Conservation (phyloP, 2,888 invertebrate genomes). For the Allolobophora icterica region DNA sequence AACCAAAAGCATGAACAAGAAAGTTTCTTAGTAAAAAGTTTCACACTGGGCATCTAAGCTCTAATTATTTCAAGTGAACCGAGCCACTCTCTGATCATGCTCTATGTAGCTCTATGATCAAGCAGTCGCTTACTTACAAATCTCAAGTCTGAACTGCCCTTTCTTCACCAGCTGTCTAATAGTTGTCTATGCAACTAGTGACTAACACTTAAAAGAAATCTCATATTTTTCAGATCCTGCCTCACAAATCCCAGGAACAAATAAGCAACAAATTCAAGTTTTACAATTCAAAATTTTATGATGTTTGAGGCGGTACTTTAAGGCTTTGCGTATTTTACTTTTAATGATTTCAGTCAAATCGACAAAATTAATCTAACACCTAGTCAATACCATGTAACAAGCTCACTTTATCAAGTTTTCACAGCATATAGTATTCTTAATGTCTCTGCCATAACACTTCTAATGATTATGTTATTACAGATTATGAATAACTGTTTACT, state of each 20-base stretch:
- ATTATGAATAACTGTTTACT: too few relatives aligned
- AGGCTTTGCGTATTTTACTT: not conserved
- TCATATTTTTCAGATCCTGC: not conserved
- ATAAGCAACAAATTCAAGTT: slow-evolving; percentile 17
- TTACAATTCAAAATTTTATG: not conserved
- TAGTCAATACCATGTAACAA: not conserved
- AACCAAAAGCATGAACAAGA: not conserved
- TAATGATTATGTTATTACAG: too few relatives aligned
- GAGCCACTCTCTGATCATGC: not conserved
- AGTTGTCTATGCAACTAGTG: not conserved
- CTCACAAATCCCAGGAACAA: not conserved
- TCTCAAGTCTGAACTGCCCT: not conserved
- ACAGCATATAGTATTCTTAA: not conserved
- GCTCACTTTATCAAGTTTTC: not conserved
- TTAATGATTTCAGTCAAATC: not conserved
- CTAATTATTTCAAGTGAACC: not conserved
- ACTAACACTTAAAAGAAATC: not conserved
- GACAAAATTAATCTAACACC: not conserved
- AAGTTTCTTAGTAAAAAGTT: slow-evolving; percentile 8
- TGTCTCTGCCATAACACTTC: not conserved
- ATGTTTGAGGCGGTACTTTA: not conserved
- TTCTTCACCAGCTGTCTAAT: not conserved
- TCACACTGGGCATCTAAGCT: not conserved
- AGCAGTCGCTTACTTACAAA: not conserved
- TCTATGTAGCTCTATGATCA: not conserved